These are phyloP conservation scores for Sylvia borin DNA, from an alignment of 2,797 vertebrate genomes.

Conservation along the genomic window DNA sequence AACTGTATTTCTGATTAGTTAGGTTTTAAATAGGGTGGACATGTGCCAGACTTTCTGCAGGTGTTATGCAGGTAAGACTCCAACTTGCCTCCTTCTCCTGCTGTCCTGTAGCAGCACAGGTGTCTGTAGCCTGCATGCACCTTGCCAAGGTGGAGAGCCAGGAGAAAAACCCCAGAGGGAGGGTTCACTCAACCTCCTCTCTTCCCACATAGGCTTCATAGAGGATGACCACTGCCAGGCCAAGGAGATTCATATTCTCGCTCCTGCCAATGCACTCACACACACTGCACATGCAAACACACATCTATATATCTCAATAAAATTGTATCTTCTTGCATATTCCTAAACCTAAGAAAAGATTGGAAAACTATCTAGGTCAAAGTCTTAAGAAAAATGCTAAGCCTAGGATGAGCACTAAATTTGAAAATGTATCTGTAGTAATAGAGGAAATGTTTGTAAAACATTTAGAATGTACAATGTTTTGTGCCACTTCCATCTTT, in stretches of 20 bases:
- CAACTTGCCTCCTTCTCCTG: not conserved
- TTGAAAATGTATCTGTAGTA: not conserved
- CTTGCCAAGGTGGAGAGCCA: not conserved
- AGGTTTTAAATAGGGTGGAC: not conserved
- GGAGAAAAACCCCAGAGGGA: not conserved
- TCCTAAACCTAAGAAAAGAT: not conserved
- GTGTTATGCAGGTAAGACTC: not conserved
- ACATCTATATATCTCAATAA: not conserved
- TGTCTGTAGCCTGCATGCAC: not conserved
- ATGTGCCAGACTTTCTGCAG: accelerated
- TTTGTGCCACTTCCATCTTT: not conserved
- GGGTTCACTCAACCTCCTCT: not conserved
- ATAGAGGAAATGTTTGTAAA: not conserved
- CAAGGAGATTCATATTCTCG: not conserved
- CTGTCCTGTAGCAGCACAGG: not conserved
- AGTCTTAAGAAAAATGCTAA: not conserved
- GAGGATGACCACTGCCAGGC: not conserved
- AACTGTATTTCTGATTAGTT: not conserved
- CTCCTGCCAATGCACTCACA: not conserved
- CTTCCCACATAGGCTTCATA: not conserved
- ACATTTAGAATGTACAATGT: not conserved
- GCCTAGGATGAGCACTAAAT: not conserved
- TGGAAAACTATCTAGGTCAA: not conserved
- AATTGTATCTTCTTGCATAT: not conserved
- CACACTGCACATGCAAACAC: not conserved